Evolutionary conservation across 2,797 vertebrate genomes (phyloP).

Genomic region (Craterocephalus amniculus): DNA sequence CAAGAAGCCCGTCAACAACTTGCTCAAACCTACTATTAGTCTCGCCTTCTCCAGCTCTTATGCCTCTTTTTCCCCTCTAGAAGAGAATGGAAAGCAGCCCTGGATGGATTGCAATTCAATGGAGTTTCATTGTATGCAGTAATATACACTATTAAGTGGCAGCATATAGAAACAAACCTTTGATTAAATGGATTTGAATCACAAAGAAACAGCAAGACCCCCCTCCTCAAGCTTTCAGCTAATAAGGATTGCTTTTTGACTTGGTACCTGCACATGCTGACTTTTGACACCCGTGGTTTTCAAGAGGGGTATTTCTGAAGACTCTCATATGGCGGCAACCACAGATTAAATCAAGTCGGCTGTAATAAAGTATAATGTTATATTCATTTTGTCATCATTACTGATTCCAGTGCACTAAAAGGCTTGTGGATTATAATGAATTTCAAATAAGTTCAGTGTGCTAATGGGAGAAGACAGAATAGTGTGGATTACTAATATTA

Average conservation of each 20-base stretch:
- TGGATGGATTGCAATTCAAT: constrained; percentile 81
- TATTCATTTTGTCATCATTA: constrained; percentile 84
- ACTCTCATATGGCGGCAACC: constrained; percentile 73
- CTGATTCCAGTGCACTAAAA: constrained; percentile 78
- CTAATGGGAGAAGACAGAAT: constrained; percentile 76
- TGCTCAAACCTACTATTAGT: constrained; percentile 82
- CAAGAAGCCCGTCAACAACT: constrained; percentile 79
- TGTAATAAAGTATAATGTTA: constrained; percentile 81
- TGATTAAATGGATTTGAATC: constrained; percentile 89
- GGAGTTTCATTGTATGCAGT: constrained; percentile 80
- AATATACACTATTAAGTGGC: constrained; percentile 88
- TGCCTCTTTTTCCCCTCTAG: constrained; percentile 74
- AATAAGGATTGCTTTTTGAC: constrained; percentile 79
- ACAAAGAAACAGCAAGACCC: constrained; percentile 87
- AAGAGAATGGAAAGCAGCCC: constrained; percentile 64
- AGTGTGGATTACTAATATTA: constrained; percentile 78
- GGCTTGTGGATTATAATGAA: constrained; percentile 78
- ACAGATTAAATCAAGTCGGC: constrained; percentile 82
- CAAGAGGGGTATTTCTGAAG: constrained; percentile 76
- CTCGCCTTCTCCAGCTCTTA: constrained; percentile 75
- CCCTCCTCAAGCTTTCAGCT: constrained; percentile 80
- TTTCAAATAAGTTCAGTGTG: constrained; percentile 80
- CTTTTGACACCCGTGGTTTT: constrained; percentile 80
- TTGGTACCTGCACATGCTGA: constrained; percentile 77
- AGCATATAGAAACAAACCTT: constrained; percentile 86